These are phyloP conservation scores for Isotomurus palustris DNA, from an alignment of 2,888 invertebrate genomes.

Conservation along the genomic window DNA sequence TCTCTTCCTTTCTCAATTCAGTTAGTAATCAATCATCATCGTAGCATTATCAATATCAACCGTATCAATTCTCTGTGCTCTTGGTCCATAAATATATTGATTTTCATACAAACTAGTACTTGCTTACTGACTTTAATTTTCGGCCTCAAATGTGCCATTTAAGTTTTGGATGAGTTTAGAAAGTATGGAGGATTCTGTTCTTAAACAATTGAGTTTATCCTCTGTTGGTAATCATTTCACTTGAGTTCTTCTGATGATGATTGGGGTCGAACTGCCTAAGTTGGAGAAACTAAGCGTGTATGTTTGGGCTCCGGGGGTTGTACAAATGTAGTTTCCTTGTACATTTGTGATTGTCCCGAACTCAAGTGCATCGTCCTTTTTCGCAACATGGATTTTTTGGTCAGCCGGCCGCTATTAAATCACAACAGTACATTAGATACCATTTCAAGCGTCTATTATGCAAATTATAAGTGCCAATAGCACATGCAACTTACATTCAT, in stretches of 20 bases:
- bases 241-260: slow-evolving; percentile 42
- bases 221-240: slow-evolving; percentile 27
- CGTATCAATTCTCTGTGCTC: no score
- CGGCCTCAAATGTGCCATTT: no score
- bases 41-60: no score
- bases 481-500: slow-evolving; percentile 31
- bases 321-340: slow-evolving; percentile 45
- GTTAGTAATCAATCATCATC: not conserved
- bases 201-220: no score
- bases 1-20: slow-evolving; percentile 1
- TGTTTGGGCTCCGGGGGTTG: slow-evolving; percentile 41
- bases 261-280: slow-evolving; percentile 41
- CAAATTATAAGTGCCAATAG: not conserved
- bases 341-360: slow-evolving; percentile 45
- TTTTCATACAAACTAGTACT: no score
- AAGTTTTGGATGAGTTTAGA: no score
- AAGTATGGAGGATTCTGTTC: no score
- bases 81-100: slow-evolving; percentile 4
- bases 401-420: slow-evolving; percentile 36
- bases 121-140: no score
- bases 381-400: slow-evolving; percentile 41
- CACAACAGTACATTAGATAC: not conserved
- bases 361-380: slow-evolving; percentile 38
- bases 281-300: slow-evolving; percentile 45
- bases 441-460: not conserved